Percentiles rank a stretch among this genome's conserved stretches.
These are phyloP conservation scores for Heliconius melpomene DNA, from an alignment of 1,140 invertebrate genomes.

Conservation along the genomic window DNA sequence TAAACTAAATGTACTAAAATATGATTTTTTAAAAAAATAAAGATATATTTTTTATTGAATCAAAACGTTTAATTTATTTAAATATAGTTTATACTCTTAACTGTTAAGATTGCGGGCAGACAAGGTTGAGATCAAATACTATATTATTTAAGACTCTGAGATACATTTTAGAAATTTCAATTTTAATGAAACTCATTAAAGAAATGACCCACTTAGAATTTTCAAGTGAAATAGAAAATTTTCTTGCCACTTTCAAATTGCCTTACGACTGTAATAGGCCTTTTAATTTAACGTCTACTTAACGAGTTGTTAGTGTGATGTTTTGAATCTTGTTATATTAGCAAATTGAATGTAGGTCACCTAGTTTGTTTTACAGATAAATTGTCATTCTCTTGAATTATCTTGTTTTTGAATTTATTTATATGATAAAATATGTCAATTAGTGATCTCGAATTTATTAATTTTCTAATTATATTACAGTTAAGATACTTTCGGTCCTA, in stretches of 20 bases:
- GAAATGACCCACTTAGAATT: constrained; percentile 21
- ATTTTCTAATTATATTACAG: no score
- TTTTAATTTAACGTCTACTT: constrained; percentile 25
- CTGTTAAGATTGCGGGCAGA: background rate
- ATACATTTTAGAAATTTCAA: background rate
- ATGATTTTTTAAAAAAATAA: no score
- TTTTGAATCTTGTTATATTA: constrained; percentile 29
- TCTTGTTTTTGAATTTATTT: background rate
- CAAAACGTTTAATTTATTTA: no score
- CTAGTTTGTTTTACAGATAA: constrained; percentile 16
- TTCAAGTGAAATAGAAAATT: constrained; percentile 29
- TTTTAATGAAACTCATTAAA: constrained; percentile 25
- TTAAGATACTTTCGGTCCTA: background rate
- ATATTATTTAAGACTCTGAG: background rate
- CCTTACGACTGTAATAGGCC: constrained; percentile 26
- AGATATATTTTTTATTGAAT: no score
- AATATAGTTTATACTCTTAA: background rate
- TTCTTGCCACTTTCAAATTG: constrained; percentile 29
- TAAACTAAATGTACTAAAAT: no score
- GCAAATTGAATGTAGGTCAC: constrained; percentile 26
- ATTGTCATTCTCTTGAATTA: constrained; percentile 6
- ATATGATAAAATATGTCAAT: background rate
- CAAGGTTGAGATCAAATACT: background rate
- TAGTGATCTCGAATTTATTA: no score
- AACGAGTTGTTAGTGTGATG: constrained; percentile 28